These are phyloP conservation scores for Zoanthus solanderi DNA, from an alignment of 92 coral and sea anemone genomes.

Conservation along the genomic window DNA sequence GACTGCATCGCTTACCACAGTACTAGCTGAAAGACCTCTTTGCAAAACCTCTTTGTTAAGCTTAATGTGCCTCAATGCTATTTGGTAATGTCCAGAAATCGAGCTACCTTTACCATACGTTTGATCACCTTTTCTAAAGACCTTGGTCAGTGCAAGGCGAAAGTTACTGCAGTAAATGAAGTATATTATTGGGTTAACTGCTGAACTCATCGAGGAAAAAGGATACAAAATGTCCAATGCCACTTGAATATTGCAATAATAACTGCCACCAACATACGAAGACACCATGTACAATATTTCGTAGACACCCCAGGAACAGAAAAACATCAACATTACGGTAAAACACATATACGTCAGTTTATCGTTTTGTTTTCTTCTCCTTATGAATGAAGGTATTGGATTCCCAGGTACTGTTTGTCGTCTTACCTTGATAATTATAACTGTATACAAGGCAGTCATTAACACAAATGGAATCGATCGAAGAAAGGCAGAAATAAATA, in stretches of 20 bases:
- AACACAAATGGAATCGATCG: slow-evolving; percentile 24
- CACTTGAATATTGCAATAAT: neutral
- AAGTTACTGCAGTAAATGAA: slow-evolving; percentile 24
- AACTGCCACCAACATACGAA: neutral
- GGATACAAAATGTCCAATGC: slow-evolving; percentile 30
- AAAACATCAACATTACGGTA: slow-evolving; percentile 7
- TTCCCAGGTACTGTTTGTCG: slow-evolving; percentile 17
- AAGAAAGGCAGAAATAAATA: slow-evolving; percentile 15
- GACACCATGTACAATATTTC: slow-evolving; percentile 27
- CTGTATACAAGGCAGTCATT: neutral
- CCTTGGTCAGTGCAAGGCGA: neutral
- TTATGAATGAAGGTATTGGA: neutral
- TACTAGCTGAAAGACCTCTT: neutral
- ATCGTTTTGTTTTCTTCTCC: slow-evolving; percentile 22
- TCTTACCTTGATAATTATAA: slow-evolving; percentile 7
- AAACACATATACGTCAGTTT: slow-evolving; percentile 26
- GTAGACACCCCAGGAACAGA: slow-evolving; percentile 39
- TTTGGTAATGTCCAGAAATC: neutral
- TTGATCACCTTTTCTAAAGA: neutral
- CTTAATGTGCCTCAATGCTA: neutral
- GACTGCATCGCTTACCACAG: neutral
- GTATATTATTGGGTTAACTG: slow-evolving; percentile 22
- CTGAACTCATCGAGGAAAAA: slow-evolving; percentile 16
- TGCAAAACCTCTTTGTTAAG: neutral
- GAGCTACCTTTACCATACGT: neutral